phyloP scores from a whole-genome alignment of 2,113 vertebrate genomes.

The Oryzias woworae region DNA sequence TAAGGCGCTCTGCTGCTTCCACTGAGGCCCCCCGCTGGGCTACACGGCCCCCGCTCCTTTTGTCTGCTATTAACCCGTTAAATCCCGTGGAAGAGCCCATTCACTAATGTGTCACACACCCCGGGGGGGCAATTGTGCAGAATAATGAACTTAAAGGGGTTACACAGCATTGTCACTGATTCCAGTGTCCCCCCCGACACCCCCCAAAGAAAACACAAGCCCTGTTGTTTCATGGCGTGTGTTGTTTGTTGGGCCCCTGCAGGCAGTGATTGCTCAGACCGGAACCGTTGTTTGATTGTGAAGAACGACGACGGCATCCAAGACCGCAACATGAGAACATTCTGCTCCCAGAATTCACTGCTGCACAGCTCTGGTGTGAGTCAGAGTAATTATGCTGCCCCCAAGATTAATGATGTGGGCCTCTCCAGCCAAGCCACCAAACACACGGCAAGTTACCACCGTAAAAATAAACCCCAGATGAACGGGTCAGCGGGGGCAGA shows the following conservation, averaged over 20 bases:
- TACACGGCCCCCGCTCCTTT: constrained; percentile 71
- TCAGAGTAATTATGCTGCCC: constrained; percentile 74
- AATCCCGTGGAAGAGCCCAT: constrained; percentile 70
- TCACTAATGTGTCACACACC: constrained; percentile 73
- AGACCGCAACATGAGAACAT: too few species aligned
- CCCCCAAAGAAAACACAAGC: constrained; percentile 14
- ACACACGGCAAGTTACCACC: constrained; percentile 72
- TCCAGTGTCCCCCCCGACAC: constrained; percentile 5
- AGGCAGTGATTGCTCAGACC: too few species aligned
- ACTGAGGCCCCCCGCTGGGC: constrained; percentile 68
- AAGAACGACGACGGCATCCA: too few species aligned
- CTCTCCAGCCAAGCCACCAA: constrained; percentile 68
- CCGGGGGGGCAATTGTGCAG: constrained; percentile 70
- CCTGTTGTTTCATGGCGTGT: constrained; percentile 55
- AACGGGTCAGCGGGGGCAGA: constrained; percentile 69
- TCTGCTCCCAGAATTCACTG: too few species aligned
- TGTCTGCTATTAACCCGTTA: constrained; percentile 76
- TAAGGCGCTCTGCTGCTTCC: constrained; percentile 65
- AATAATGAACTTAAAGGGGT: constrained; percentile 74
- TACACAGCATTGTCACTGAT: constrained; percentile 61
- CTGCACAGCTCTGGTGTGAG: neutral
- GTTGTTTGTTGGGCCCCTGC: constrained; percentile 36
- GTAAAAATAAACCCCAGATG: constrained; percentile 75
- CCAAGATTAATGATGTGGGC: constrained; percentile 73
- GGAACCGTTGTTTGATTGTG: too few species aligned